Conservation (phyloP, 2,888 invertebrate species). For the Eulithis testata region DNA sequence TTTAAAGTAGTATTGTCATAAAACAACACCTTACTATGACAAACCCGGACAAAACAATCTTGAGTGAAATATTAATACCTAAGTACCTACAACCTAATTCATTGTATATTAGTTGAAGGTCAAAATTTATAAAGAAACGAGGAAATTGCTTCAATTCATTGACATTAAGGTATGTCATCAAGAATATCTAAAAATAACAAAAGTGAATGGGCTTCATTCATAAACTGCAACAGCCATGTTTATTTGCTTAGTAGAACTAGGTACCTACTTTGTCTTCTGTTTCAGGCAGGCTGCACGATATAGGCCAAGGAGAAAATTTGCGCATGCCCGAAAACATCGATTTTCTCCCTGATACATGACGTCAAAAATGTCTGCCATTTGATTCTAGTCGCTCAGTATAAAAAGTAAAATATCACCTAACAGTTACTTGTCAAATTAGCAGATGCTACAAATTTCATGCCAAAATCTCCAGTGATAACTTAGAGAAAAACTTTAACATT, state of each 20-base stretch:
- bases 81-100: not conserved
- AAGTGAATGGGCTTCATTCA: constrained; percentile 79
- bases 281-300: constrained; percentile 62
- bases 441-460: constrained; percentile 58
- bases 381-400: constrained; percentile 64
- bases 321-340: constrained; percentile 77
- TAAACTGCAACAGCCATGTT: constrained; percentile 69
- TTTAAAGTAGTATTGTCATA: not conserved
- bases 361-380: constrained; percentile 77
- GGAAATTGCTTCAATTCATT: constrained; percentile 22
- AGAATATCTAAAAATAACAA: constrained; percentile 64
- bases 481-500: constrained; percentile 39
- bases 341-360: constrained; percentile 66
- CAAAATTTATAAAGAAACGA: constrained; percentile 5
- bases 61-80: not conserved
- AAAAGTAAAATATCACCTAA: constrained; percentile 67
- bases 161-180: constrained; percentile 16
- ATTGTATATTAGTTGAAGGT: constrained; percentile 15
- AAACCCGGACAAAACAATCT: constrained; percentile 14
- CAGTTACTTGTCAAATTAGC: constrained; percentile 55
- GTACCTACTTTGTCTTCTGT: constrained; percentile 55
- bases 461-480: constrained; percentile 54
- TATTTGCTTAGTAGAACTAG: constrained; percentile 60
- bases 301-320: constrained; percentile 75
- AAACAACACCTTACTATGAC: constrained; percentile 7